Evolutionary conservation across 2,797 vertebrate species (phyloP), one percentile per base, ranked within the genome.

Genomic region (Lagorchestes hirsutus): DNA sequence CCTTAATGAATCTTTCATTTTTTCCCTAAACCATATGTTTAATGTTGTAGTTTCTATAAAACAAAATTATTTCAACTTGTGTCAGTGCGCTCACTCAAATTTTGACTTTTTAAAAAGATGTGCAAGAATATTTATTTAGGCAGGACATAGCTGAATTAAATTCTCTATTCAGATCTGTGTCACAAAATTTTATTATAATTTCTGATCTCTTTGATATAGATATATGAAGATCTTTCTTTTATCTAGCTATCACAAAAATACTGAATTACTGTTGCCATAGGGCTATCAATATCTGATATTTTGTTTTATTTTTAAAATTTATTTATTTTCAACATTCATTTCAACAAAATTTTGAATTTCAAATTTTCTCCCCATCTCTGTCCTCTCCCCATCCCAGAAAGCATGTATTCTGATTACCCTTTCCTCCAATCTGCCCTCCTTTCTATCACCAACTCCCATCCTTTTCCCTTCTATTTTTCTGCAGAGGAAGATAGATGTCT

Each of bases 31-130:
- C 98, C 95, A 96, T 93, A 55, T 98, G 98, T 98, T 98, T 97
- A 98, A 98, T 98, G 97, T 97, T 98, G 97, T 97, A 98, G 98
- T 98, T 97, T 97, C 98, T 98, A 98, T 98, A 98, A 99, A 98
- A 97, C 97, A 97, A 98, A 99, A 98, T 98, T 95, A 98, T 97
- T 98, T 93, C 97, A 95, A 97, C 97, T 98, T 98, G 97, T 98
- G 97, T 98, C 98, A 97, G 97, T 97, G 98, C 95, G 90, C 95
- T 91, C 74, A 91, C 94, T 97, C 94, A 31, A 96, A 96, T 96
- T 97, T 95, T 98, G 97, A 98, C 95, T 95, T 94, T 92, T 97
- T 97, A 98, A 97, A 96, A 98, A 96, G 95, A 98, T 96, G 91
- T 13, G 62, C 34, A 93, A 95, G 94, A 96, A 96, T 98, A 96